Conservation (phyloP, 2,113 vertebrate genomes). For the Cochlearius cochlearius region DNA sequence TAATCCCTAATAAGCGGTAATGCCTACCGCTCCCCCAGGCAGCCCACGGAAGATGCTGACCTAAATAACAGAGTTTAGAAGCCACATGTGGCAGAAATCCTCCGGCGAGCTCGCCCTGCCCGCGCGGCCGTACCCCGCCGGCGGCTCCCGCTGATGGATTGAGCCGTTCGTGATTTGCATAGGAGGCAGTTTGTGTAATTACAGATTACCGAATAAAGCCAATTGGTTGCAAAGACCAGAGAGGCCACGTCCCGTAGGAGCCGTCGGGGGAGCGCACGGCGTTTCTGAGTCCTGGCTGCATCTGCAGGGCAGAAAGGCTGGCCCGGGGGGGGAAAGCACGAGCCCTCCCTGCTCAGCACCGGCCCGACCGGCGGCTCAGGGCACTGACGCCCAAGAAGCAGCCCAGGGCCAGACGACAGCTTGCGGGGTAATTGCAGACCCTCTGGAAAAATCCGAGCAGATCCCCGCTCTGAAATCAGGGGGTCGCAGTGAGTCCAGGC, state of each 20-base stretch:
- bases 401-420: not conserved
- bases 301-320: not conserved
- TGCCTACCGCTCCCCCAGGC: not conserved
- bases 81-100: not conserved
- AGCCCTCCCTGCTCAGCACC: not conserved
- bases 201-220: not conserved
- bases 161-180: not conserved
- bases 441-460: conserved; percentile 32
- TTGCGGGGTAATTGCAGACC: not conserved
- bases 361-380: not conserved
- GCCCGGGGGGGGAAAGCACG: fast-evolving
- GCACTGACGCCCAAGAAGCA: not conserved
- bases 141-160: not conserved
- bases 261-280: not conserved
- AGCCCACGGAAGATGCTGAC: not conserved
- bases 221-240: not conserved
- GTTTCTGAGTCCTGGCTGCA: fast-evolving
- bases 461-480: conserved; percentile 12
- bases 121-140: not conserved
- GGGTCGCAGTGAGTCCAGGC: conserved; percentile 68
- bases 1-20: conserved; percentile 21
- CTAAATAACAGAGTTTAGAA: not conserved
- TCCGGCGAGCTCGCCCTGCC: not conserved
- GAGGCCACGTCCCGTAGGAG: not conserved
- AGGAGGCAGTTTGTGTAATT: not conserved